Evolutionary conservation across 1,140 invertebrate species (phyloP), one percentile per base, ranked within the genome.

Genomic region (Cotesia typhae): DNA sequence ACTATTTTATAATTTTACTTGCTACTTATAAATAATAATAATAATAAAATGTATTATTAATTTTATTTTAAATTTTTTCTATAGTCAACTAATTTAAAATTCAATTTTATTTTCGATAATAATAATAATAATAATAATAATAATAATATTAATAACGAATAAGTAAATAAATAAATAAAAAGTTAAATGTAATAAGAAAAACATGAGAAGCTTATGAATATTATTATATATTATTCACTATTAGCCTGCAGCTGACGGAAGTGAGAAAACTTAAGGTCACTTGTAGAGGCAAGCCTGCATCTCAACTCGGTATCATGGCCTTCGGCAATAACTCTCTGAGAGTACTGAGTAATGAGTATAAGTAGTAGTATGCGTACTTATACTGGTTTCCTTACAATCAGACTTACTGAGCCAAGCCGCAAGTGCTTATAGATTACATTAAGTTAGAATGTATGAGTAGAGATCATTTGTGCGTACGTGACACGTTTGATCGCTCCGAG

Each of bases 161-260:
- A 63, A 71, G 28, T 36, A 35, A 59, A 9, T 52, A 17, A 71
- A 71, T 55, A 65, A 71, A 57, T 20, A 55, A 7, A 64, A 47
- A 47, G 41, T 41, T 12, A n/a, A 60, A 41, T 17, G 17, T 6
- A 55, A 6, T 36, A 38, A 20, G 4, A 55, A 36, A 55, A 55
- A 55, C 41, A 71, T 57, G 36, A 52, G 38, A 66, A 38, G 63
- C 36, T 4, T 17, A 53, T 63, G 7, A 68, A 59, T 75, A 63
- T 66, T 68, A 75, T 72, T 74, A 74, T 72, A 74, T 74, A 75
- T 75, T 75, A 76, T 75, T 76, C 73, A 72, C 72, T 63, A 76
- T 76, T 75, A 75, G 77, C 75, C 75, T 74, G 78, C 78, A 77
- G 76, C 77, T 78, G 78, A 80, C 77, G 77, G 78, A 80, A 78